Conservation (phyloP, 1,140 invertebrate species). For the Whitmania pigra region DNA sequence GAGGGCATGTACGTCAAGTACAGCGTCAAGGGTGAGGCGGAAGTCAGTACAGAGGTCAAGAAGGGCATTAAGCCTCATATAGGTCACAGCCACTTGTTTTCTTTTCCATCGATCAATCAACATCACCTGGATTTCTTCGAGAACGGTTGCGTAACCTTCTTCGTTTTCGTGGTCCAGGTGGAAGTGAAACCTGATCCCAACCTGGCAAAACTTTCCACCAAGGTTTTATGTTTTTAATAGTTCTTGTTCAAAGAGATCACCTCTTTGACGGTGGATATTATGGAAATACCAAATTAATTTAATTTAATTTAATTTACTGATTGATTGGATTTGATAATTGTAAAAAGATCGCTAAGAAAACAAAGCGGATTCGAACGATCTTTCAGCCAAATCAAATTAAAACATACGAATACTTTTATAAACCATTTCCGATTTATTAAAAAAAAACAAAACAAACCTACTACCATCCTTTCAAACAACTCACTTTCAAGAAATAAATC, state of each 20-base stretch:
- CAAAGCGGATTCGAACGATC: too few relatives aligned
- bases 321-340: too few relatives aligned
- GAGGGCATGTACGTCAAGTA: conserved; percentile 39
- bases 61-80: conserved; percentile 32
- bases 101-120: conserved; percentile 31
- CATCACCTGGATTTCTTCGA: conserved; percentile 41
- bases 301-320: too few relatives aligned
- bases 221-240: conserved; percentile 28
- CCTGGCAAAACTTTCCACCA: conserved; percentile 37
- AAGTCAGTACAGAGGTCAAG: conserved; percentile 34
- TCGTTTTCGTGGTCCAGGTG: conserved; percentile 39
- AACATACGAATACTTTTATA: too few relatives aligned
- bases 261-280: not conserved
- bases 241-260: conserved; percentile 2
- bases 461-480: not conserved
- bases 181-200: conserved; percentile 35
- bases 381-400: too few relatives aligned
- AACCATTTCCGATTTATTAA: too few relatives aligned
- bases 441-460: too few relatives aligned
- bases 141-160: conserved; percentile 37
- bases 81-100: conserved; percentile 32
- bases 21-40: conserved; percentile 29
- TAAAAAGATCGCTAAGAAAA: too few relatives aligned
- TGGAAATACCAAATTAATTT: too few relatives aligned
- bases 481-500: not conserved